phyloP scores from a whole-genome alignment of 2,113 vertebrate genomes.

The Macrotis lagotis region DNA sequence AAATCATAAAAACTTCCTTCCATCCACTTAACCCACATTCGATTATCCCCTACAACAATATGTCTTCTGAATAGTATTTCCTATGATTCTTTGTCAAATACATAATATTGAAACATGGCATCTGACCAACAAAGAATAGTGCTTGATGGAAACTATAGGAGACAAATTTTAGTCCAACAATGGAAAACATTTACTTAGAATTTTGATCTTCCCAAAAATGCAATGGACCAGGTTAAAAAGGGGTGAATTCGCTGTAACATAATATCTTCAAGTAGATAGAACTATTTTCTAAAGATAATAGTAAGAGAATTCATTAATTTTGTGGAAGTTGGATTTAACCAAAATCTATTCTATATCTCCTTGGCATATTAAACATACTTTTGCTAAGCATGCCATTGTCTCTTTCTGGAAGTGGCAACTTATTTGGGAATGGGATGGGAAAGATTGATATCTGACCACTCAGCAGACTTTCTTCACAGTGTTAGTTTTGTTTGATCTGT shows the following conservation, averaged over 20 bases:
- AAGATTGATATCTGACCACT: neutral
- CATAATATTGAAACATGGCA: neutral
- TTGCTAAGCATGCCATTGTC: neutral
- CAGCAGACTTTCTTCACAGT: neutral
- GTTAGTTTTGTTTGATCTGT: neutral
- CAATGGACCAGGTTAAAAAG: neutral
- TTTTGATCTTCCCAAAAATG: neutral
- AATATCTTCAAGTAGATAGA: neutral
- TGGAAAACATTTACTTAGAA: neutral
- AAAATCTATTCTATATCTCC: neutral
- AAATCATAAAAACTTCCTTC: neutral
- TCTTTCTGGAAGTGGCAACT: neutral
- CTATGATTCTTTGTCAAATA: neutral
- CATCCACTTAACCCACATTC: neutral
- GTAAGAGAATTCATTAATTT: neutral
- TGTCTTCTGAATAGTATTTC: neutral
- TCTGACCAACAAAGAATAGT: neutral
- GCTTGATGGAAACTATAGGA: neutral
- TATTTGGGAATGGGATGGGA: neutral
- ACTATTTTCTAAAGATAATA: neutral
- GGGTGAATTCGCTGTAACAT: neutral
- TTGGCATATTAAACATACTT: neutral
- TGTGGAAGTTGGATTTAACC: neutral
- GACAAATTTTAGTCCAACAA: too few species aligned
- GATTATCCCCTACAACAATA: neutral